Evolutionary conservation across 2,113 vertebrate species (phyloP).

Genomic region (Noctilio leporinus): DNA sequence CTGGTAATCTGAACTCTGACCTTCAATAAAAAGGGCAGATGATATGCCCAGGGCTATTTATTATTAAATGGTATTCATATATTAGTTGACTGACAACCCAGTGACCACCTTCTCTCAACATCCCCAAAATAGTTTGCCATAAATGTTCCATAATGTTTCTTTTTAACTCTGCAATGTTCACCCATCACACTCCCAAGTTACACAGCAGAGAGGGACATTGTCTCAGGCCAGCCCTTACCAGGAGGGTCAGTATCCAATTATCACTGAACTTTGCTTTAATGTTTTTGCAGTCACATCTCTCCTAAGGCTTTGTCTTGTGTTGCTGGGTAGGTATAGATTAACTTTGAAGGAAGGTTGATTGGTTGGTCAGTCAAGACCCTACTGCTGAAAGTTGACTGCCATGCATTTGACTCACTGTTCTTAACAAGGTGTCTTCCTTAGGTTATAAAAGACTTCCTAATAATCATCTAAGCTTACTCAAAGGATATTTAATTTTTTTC

Average conservation of each 20-base stretch:
- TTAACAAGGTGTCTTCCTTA: not conserved
- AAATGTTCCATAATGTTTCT: not conserved
- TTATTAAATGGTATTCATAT: not conserved
- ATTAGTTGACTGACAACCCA: not conserved
- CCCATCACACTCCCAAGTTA: not conserved
- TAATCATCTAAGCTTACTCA: conserved; percentile 3
- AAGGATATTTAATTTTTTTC: not conserved
- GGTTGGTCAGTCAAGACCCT: not conserved
- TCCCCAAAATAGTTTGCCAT: not conserved
- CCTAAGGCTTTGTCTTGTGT: not conserved
- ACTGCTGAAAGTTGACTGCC: not conserved
- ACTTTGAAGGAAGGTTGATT: not conserved
- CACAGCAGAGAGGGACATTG: not conserved
- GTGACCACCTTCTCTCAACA: not conserved
- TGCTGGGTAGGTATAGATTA: not conserved
- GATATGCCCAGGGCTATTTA: not conserved
- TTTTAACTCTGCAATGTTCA: not conserved
- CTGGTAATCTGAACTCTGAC: not conserved
- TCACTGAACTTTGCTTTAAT: not conserved
- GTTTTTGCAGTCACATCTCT: not conserved
- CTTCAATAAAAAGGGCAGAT: not conserved
- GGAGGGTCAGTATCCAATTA: not conserved
- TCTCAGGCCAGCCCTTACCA: not conserved
- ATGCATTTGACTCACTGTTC: not conserved
- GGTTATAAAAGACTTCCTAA: not conserved